Conservation (phyloP, 2,113 vertebrate species). For the human region GRCh38 chrX:152552001-152552500, state of each 20-base stretch:
- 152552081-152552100: neutral
- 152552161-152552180: constrained; percentile 32
- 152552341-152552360: neutral
- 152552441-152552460: constrained; percentile 44
- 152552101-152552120: constrained; percentile 17
- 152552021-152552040: neutral
- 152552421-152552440: constrained; percentile 30
- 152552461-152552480: constrained; percentile 52
- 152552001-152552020: neutral
- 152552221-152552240: constrained; percentile 36
- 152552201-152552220: neutral
- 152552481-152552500: neutral
- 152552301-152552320: neutral
- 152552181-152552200: neutral
- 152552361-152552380: neutral
- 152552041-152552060: neutral
- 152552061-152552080: neutral
- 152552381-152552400: neutral
- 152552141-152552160: neutral
- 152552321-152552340: neutral
- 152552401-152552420: neutral
- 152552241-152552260: neutral
- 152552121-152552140: constrained; percentile 40
- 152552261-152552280: neutral
- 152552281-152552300: neutral